Evolutionary conservation across 2,797 vertebrate genomes (phyloP).

Genomic region (Trachops cirrhosus): DNA sequence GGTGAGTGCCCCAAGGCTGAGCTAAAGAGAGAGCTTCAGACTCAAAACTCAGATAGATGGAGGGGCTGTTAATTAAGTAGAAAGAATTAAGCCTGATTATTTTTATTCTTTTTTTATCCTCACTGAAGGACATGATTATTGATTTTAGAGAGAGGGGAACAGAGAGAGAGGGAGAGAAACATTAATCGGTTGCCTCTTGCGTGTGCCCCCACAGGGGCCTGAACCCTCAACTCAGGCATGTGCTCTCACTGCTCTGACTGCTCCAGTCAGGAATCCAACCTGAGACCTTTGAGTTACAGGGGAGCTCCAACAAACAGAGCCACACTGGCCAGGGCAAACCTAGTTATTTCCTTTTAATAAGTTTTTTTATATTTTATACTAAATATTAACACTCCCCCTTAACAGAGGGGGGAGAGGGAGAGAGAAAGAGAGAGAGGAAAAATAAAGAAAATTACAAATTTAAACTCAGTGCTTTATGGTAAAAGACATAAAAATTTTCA

Average conservation of each 20-base stretch:
- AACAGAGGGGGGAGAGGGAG: background rate
- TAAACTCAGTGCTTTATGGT: background rate
- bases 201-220: too few relatives aligned
- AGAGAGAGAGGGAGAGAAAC: too few relatives aligned
- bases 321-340: too few relatives aligned
- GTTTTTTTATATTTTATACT: background rate
- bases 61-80: background rate
- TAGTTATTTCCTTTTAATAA: background rate
- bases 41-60: background rate
- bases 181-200: too few relatives aligned
- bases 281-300: too few relatives aligned
- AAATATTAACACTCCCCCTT: background rate
- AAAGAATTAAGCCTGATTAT: background rate
- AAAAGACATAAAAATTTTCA: background rate
- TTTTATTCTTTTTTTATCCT: background rate
- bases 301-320: too few relatives aligned
- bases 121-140: too few relatives aligned
- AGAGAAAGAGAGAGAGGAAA: background rate
- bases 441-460: constrained; percentile 6
- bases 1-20: background rate
- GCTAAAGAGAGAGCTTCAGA: background rate
- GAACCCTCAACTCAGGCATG: too few relatives aligned
- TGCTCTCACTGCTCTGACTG: too few relatives aligned
- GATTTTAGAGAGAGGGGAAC: too few relatives aligned
- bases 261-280: too few relatives aligned